Evolutionary conservation across 2,888 invertebrate species (phyloP).

Genomic region (Cosmopolites sordidus): DNA sequence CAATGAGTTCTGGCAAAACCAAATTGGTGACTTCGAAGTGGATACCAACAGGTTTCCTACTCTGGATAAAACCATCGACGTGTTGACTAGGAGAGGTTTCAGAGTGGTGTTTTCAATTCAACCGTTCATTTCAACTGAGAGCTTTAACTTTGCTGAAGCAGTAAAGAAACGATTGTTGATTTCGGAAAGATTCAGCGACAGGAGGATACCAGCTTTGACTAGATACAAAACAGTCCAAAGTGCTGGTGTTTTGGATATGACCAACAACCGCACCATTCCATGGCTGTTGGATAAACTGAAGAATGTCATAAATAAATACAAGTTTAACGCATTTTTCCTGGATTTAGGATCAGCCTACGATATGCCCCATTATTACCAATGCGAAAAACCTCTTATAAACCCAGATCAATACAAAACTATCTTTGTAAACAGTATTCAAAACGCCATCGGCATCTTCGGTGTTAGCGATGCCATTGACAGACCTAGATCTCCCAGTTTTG

Average conservation of each 20-base stretch:
- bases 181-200: constrained; percentile 73
- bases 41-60: constrained; percentile 74
- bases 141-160: constrained; percentile 75
- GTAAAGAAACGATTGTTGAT: constrained; percentile 71
- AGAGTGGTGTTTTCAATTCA: constrained; percentile 85
- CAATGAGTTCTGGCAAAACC: constrained; percentile 79
- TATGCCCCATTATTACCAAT: constrained; percentile 81
- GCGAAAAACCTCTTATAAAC: constrained; percentile 66
- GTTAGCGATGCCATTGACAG: constrained; percentile 78
- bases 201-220: constrained; percentile 76
- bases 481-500: constrained; percentile 81
- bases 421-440: constrained; percentile 62
- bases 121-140: constrained; percentile 85
- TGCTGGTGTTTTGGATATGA: constrained; percentile 82
- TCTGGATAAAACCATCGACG: constrained; percentile 72
- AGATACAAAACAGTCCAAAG: constrained; percentile 72
- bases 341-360: constrained; percentile 80
- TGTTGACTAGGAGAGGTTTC: constrained; percentile 78
- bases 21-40: constrained; percentile 81
- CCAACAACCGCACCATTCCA: constrained; percentile 72
- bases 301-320: constrained; percentile 64
- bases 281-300: constrained; percentile 75
- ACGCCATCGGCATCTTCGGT: constrained; percentile 64
- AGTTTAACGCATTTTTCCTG: constrained; percentile 80
- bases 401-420: constrained; percentile 79